phyloP scores from a whole-genome alignment of 2,797 vertebrate genomes.

The Rhabdomys pumilio region DNA sequence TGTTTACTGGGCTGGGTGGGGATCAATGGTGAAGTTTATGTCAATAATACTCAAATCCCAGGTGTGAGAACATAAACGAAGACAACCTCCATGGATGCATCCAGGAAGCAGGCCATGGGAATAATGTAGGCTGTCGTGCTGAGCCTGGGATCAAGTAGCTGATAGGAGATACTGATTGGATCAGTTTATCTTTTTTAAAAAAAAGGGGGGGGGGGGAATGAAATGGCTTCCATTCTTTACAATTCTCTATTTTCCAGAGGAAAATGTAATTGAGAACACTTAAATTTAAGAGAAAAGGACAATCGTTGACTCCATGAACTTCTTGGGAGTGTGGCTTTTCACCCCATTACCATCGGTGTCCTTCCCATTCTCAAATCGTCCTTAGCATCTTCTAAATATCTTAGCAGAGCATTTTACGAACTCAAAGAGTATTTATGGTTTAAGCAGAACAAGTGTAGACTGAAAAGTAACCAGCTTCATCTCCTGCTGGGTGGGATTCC shows the following conservation, averaged over 20 bases:
- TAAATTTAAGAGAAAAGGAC: background rate
- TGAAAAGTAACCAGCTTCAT: background rate
- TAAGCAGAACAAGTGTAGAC: constrained; percentile 28
- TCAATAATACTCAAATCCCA: constrained; percentile 61
- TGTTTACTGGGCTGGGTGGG: constrained; percentile 24
- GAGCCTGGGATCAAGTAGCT: background rate
- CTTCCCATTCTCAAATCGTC: background rate
- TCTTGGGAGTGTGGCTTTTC: background rate
- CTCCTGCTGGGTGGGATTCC: background rate
- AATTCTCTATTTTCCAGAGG: constrained; percentile 4
- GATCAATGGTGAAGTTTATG: constrained; percentile 1
- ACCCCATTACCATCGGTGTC: background rate
- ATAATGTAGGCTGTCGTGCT: background rate
- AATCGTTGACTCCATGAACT: background rate
- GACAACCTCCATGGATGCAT: constrained; percentile 7
- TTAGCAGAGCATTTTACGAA: constrained; percentile 27
- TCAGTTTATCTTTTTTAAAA: background rate
- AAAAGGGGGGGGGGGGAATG: constrained; percentile 16
- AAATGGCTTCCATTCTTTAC: background rate
- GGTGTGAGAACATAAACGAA: constrained; percentile 21
- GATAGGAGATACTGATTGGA: background rate
- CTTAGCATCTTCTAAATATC: constrained; percentile 5
- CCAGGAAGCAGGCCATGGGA: background rate
- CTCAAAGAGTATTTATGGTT: background rate
- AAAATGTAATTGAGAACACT: background rate